Evolutionary conservation across 1,140 invertebrate species (phyloP).

Genomic region (Asbolus verrucosus): DNA sequence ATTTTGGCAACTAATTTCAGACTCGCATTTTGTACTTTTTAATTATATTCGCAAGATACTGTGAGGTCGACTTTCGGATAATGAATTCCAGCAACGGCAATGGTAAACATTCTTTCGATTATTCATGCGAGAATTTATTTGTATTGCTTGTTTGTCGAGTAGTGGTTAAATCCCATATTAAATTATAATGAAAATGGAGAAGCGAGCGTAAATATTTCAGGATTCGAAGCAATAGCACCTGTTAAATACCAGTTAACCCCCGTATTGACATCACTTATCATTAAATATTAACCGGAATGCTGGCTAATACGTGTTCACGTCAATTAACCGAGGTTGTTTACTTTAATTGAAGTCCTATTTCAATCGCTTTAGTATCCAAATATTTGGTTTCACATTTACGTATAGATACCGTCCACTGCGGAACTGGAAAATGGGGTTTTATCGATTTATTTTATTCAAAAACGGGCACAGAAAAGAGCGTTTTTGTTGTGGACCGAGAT

Average conservation of each 20-base stretch:
- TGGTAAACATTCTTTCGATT: no score
- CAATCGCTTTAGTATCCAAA: slow-evolving; percentile 39
- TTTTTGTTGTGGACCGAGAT: no score
- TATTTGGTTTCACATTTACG: slow-evolving; percentile 1
- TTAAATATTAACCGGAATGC: slow-evolving; percentile 59
- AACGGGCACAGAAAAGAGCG: no score
- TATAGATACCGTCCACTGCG: background rate
- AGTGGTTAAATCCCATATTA: no score
- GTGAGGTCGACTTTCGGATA: no score
- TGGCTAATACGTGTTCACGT: slow-evolving; percentile 58
- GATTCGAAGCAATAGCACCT: slow-evolving; percentile 54
- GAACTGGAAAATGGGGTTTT: background rate
- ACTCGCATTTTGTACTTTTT: no score
- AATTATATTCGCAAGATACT: no score
- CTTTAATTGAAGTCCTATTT: slow-evolving; percentile 59
- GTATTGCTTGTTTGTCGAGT: no score
- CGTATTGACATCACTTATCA: slow-evolving; percentile 60
- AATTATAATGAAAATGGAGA: no score
- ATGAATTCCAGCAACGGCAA: no score
- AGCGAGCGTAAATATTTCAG: slow-evolving; percentile 41
- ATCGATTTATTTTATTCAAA: slow-evolving; percentile 21
- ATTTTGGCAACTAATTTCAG: no score
- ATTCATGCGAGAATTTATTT: no score
- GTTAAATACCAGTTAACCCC: slow-evolving; percentile 60
- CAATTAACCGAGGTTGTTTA: slow-evolving; percentile 59